phyloP scores from a whole-genome alignment of 1,140 invertebrate species.

The Drosophila tsacasi region DNA sequence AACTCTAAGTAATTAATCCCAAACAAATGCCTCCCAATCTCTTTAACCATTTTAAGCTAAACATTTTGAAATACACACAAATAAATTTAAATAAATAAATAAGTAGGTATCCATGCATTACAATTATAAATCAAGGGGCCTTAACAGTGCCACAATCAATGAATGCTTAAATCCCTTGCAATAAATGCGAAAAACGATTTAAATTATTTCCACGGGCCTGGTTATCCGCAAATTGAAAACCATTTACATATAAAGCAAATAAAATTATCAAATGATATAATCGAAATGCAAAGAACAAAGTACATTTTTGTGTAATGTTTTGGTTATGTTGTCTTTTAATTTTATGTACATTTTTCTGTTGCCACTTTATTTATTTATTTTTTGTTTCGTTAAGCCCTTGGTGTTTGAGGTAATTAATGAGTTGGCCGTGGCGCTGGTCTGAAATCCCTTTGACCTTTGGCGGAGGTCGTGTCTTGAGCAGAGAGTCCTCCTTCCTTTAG shows the following conservation, averaged over 20 bases:
- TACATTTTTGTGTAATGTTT: conserved; percentile 30
- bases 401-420: conserved; percentile 50
- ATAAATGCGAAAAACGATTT: conserved; percentile 31
- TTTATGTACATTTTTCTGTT: conserved; percentile 26
- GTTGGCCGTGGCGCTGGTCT: conserved; percentile 17
- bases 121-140: conserved; percentile 55
- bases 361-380: conserved; percentile 20
- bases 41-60: not conserved
- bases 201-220: conserved; percentile 45
- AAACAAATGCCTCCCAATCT: not conserved
- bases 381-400: not conserved
- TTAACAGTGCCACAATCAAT: conserved; percentile 37
- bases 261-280: conserved; percentile 56
- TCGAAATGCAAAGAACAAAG: conserved; percentile 49
- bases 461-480: conserved; percentile 53
- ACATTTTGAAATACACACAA: not conserved
- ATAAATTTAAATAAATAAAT: conserved; percentile 26
- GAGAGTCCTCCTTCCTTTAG: not conserved
- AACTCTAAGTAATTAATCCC: not conserved
- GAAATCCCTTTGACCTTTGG: conserved; percentile 50
- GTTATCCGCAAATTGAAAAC: conserved; percentile 51
- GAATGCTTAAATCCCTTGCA: conserved; percentile 9
- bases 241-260: conserved; percentile 55
- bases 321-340: conserved; percentile 4
- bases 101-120: conserved; percentile 10